Evolutionary conservation across 2,888 invertebrate species (phyloP).

Genomic region (Cantharis rufa): DNA sequence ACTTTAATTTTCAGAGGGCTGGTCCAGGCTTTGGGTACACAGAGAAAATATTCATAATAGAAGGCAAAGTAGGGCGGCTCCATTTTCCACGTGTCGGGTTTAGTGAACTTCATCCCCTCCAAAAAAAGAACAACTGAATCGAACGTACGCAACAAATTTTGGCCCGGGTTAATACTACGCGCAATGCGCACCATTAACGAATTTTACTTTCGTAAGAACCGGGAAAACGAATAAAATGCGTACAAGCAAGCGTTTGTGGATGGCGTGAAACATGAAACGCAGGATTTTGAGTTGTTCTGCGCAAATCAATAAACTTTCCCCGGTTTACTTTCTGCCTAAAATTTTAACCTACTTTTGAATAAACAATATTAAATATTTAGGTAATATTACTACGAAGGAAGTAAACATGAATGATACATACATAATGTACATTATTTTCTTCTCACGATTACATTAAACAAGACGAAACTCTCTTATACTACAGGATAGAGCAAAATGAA

Average conservation of each 20-base stretch:
- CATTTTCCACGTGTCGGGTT: slow-evolving; percentile 29
- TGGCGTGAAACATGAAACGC: background rate
- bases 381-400: background rate
- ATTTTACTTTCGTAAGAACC: slow-evolving; percentile 23
- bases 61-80: slow-evolving; percentile 31
- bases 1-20: slow-evolving; percentile 37
- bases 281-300: background rate
- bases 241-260: background rate
- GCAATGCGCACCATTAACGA: slow-evolving; percentile 30
- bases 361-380: background rate
- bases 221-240: slow-evolving; percentile 1
- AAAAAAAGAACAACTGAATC: slow-evolving; percentile 28
- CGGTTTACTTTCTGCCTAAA: background rate
- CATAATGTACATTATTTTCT: background rate
- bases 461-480: background rate
- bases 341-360: background rate
- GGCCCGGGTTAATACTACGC: slow-evolving; percentile 30
- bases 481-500: background rate
- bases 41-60: slow-evolving; percentile 23
- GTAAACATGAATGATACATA: background rate
- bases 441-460: background rate
- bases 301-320: slow-evolving; percentile 4
- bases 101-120: slow-evolving; percentile 27
- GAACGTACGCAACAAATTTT: slow-evolving; percentile 32
- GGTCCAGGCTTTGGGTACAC: slow-evolving; percentile 22